A percentile compares a stretch with the other conserved stretches of the same genome.
Evolutionary conservation across 1,140 invertebrate genomes (phyloP).

Genomic region (Diuraphis noxia): DNA sequence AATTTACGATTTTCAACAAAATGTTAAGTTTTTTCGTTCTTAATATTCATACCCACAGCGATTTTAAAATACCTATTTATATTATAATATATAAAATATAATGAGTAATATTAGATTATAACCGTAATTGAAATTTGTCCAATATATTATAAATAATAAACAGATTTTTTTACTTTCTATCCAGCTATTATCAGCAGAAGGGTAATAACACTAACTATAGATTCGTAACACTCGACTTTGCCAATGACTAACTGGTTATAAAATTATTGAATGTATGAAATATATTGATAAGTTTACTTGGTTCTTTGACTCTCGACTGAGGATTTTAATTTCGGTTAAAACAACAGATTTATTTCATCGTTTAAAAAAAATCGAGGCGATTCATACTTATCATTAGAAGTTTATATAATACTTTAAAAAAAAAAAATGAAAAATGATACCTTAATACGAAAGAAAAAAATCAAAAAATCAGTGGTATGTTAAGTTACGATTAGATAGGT

Average conservation of each 20-base stretch:
- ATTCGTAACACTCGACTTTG: neutral
- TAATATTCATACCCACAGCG: too few species aligned
- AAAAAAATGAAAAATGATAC: neutral
- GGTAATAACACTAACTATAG: neutral
- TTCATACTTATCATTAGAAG: neutral
- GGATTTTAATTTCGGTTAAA: neutral
- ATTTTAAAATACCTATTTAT: neutral
- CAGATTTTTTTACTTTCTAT: neutral
- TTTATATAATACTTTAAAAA: neutral
- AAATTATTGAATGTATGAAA: conserved; percentile 22
- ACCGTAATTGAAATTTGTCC: too few species aligned
- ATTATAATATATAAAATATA: neutral
- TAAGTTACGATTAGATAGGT: conserved; percentile 45
- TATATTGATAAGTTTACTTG: neutral
- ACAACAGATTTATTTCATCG: neutral
- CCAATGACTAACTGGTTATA: neutral
- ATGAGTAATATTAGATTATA: neutral
- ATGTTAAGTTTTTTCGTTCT: too few species aligned
- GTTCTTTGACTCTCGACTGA: neutral
- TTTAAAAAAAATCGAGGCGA: neutral
- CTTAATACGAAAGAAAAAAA: neutral
- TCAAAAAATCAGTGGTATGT: neutral
- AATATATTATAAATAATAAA: neutral
- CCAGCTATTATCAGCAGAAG: neutral
- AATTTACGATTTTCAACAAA: too few species aligned